phyloP scores from a whole-genome alignment of 2,888 invertebrate genomes.

The Catocala sponsa region DNA sequence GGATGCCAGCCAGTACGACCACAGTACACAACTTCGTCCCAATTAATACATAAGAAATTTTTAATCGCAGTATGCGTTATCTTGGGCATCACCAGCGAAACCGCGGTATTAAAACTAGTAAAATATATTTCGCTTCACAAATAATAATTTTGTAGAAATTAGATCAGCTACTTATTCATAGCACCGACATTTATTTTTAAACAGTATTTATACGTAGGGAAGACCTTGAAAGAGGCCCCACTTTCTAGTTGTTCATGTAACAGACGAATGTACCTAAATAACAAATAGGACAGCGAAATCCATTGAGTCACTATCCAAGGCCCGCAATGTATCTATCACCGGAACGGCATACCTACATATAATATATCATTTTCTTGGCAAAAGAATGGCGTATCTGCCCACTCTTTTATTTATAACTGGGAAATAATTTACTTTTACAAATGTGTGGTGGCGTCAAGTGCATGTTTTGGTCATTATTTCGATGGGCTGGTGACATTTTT shows the following conservation, averaged over 20 bases:
- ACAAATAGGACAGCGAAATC: slow-evolving; percentile 1
- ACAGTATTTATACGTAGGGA: background rate
- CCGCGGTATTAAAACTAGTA: too few relatives aligned
- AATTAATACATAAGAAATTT: too few relatives aligned
- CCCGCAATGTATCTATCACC: slow-evolving; percentile 1
- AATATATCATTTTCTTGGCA: slow-evolving; percentile 34
- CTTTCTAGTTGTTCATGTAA: background rate
- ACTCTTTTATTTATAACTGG: slow-evolving; percentile 27
- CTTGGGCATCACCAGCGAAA: too few relatives aligned
- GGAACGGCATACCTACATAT: slow-evolving; percentile 12
- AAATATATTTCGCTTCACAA: too few relatives aligned
- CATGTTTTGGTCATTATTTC: slow-evolving; percentile 35
- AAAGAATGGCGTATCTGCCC: slow-evolving; percentile 6
- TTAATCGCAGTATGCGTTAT: too few relatives aligned
- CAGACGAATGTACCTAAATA: too few relatives aligned
- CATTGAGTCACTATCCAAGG: slow-evolving; percentile 7
- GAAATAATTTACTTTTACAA: slow-evolving; percentile 38
- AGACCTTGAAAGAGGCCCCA: slow-evolving; percentile 1
- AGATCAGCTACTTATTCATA: too few relatives aligned
- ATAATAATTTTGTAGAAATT: too few relatives aligned
- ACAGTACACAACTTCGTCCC: too few relatives aligned
- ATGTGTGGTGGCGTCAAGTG: slow-evolving; percentile 21
- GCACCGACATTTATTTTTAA: too few relatives aligned
- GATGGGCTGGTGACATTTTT: slow-evolving; percentile 46
- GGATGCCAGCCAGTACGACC: too few relatives aligned